Evolutionary conservation across 2,797 vertebrate species (phyloP).

Genomic region (Esox lucius): DNA sequence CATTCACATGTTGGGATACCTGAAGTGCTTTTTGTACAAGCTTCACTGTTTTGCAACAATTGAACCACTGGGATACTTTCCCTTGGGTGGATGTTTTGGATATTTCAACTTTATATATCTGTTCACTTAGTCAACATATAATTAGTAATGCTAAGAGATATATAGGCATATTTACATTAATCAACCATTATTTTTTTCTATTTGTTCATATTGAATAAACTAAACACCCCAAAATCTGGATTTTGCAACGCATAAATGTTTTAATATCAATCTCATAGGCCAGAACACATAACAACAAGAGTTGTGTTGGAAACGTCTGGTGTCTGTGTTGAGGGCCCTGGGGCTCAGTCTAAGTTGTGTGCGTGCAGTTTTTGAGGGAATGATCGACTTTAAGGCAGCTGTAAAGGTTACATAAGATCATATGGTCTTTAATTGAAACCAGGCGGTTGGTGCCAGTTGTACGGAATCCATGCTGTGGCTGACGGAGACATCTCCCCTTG

Average conservation of each 20-base stretch:
- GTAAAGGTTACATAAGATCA: constrained; percentile 46
- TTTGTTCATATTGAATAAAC: constrained; percentile 5
- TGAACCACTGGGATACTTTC: not conserved
- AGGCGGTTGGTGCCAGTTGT: constrained; percentile 23
- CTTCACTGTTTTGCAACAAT: not conserved
- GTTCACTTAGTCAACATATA: not conserved
- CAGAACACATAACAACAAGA: constrained; percentile 19
- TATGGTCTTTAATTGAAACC: constrained; percentile 48
- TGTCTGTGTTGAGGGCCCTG: constrained; percentile 16
- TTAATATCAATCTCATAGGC: not conserved
- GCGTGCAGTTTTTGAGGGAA: not conserved
- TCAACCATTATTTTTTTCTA: not conserved
- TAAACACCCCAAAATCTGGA: not conserved
- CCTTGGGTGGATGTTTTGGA: not conserved
- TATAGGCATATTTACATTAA: not conserved
- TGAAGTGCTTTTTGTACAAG: not conserved
- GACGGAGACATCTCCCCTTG: not conserved
- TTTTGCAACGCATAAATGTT: not conserved
- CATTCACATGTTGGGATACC: not conserved
- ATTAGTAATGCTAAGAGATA: not conserved
- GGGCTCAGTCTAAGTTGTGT: constrained; percentile 2
- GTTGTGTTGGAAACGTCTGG: constrained; percentile 19
- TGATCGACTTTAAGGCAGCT: constrained; percentile 12
- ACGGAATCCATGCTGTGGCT: not conserved
- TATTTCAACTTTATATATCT: constrained; percentile 1